Conservation (phyloP, 1,140 invertebrate species). For the Nephila pilipes region DNA sequence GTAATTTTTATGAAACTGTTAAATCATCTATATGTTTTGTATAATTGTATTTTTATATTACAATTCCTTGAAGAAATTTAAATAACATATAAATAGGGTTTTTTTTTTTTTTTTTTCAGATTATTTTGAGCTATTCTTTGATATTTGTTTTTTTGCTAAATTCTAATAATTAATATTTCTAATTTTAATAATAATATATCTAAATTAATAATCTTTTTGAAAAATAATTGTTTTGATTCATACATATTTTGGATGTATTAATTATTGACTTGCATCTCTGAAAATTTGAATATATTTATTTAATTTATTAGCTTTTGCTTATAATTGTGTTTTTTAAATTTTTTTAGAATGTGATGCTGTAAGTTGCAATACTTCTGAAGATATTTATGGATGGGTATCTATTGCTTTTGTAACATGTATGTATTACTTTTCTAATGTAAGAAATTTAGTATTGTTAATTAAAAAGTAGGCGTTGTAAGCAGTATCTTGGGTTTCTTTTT, state of each 20-base stretch:
- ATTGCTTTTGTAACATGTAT: slow-evolving; percentile 72
- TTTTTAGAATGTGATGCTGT: slow-evolving; percentile 51
- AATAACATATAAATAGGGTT: no score
- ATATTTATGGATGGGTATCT: slow-evolving; percentile 74
- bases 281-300: not conserved
- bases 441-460: not conserved
- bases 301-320: not conserved
- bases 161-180: no score
- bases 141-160: no score
- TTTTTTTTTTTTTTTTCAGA: no score
- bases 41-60: no score
- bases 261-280: no score
- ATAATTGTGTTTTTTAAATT: not conserved
- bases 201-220: not conserved
- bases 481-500: no score
- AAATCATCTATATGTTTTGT: no score
- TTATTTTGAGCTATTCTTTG: no score
- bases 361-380: not conserved
- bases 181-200: not conserved
- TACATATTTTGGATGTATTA: not conserved
- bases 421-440: not conserved
- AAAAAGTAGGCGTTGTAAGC: no score
- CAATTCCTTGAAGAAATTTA: no score
- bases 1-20: no score
- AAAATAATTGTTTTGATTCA: not conserved